Base-by-base conservation (phyloP, 1,140 invertebrate genomes). In the Dendrolimus kikuchii region DNA sequence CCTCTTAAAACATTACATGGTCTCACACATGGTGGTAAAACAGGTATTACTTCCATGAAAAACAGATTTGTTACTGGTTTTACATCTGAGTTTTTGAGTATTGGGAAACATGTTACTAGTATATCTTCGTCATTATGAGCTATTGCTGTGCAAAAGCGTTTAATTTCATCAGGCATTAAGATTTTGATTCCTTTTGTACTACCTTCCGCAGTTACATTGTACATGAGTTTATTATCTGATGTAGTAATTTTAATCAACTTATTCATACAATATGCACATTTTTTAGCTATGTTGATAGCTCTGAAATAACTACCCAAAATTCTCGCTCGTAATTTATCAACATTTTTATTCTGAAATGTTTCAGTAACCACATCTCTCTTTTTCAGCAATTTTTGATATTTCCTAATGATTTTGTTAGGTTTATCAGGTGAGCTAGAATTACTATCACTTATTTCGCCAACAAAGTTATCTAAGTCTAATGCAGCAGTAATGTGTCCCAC, bases 11-110 rank as follows among this genome's bases (percentile, higher is more conserved):
- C 77, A 74, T 92, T 93, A 40, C 90, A 88, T 5, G 98, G 98
- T 68, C 98, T 89, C 9, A 94, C 94, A 72, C 92, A 93, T 2
- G 94, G 92, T 8, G 98, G 97, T 38, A 95, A 89, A 4, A 99
- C 96, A 6, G 94, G 90, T 43, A 99, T 77, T 0, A 93, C 85
- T 57, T 96, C 92, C 64, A 96, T 89, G 67, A 98, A 99, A 76
- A 99, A 96, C 48, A 95, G 76, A 88, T 99, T 96, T 7, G 95
- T 95, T 0, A 96, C 93, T 75, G 91, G 87, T 60, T 91, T 75
- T 0, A 64, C 60, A 0, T 89, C 82, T 6, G 84, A 42, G 74
- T 78, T 55, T 69, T 84, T 89, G 4, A 99, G 83, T 51, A 95
- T 90, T 0, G 95, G 94, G 50, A 95, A 90, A 5, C 98, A 78